Evolutionary conservation across 92 coral and sea anemone species (phyloP), one percentile per base, ranked within the genome.

Genomic region (Scolanthus callimorphus): DNA sequence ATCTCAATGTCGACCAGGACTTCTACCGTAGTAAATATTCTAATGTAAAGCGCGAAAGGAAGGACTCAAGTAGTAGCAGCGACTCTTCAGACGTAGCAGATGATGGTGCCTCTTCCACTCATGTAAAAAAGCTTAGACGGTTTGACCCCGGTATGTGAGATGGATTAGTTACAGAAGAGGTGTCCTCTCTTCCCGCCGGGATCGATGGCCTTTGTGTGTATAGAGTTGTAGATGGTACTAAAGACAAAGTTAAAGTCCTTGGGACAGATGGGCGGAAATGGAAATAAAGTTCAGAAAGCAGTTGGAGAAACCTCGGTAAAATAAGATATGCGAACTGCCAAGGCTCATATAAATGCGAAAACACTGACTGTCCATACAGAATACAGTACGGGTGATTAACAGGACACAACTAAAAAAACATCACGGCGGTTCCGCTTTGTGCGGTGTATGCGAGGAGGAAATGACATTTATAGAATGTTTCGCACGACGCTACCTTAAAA

Each of bases 221-320:
- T n/a, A n/a, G n/a, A n/a, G n/a, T 59, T 17, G 29, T 3, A 11
- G 13, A 11, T 12, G 24, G 0, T 3, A 3, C 26, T 3, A 3
- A 3, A 59, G 45, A 46, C 19, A 20, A 47, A 0, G 13, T 54
- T 10, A 49, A 60, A 37, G 55, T 34, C 4, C 24, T 67, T 21
- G 28, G 51, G 2, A 29, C 51, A 4, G 78, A 71, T 38, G 72
- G 78, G 0, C 30, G 78, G 39, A 64, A 57, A 21, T 62, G 78
- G 77, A 43, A 31, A 11, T 46, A 70, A 61, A 51, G 65, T 11
- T 58, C 70, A 9, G 0, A 24, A n/a, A 70, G 48, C 17, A 25
- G 20, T 27, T 70, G 77, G 60, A 34, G 30, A 20, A 27, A 28
- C 3, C 29, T 43, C 27, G 59, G 70, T 1, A 17, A 59, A 17